Percentiles rank a stretch among this genome's conserved stretches.
phyloP scores from a whole-genome alignment of 2,797 vertebrate species.

The Spinus olivaceus region DNA sequence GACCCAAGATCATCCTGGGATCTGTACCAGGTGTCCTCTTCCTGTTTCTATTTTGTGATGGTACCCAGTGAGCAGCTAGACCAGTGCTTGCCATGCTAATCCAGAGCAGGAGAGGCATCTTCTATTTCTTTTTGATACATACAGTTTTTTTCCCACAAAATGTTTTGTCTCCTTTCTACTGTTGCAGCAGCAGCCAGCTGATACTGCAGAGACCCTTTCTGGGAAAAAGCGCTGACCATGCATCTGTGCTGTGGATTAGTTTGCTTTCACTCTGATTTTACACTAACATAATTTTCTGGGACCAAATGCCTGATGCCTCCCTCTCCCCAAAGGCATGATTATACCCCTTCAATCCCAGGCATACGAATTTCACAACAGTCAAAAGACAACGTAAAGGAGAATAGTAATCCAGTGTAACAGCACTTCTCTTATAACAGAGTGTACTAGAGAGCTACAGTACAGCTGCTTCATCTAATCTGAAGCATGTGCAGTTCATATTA shows the following conservation, averaged over 20 bases:
- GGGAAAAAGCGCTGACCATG: background rate
- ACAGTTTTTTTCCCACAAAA: background rate
- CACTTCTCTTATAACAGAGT: slow-evolving; percentile 64
- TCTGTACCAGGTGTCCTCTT: background rate
- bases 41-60: background rate
- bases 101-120: background rate
- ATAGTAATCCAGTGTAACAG: slow-evolving; percentile 53
- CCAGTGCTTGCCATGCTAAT: background rate
- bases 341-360: slow-evolving; percentile 12
- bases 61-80: background rate
- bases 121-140: background rate
- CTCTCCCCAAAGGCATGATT: background rate
- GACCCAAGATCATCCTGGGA: rapidly evolving
- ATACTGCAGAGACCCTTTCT: background rate
- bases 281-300: slow-evolving; percentile 34
- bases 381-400: slow-evolving; percentile 43
- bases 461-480: slow-evolving; percentile 68
- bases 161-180: background rate
- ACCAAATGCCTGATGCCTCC: background rate
- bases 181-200: background rate
- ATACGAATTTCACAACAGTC: slow-evolving; percentile 40
- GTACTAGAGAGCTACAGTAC: slow-evolving; percentile 37
- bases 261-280: slow-evolving; percentile 10
- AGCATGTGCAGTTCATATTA: slow-evolving; percentile 67
- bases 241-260: background rate